phyloP scores from a whole-genome alignment of 2,888 invertebrate species.

The Chironomus riparius region DNA sequence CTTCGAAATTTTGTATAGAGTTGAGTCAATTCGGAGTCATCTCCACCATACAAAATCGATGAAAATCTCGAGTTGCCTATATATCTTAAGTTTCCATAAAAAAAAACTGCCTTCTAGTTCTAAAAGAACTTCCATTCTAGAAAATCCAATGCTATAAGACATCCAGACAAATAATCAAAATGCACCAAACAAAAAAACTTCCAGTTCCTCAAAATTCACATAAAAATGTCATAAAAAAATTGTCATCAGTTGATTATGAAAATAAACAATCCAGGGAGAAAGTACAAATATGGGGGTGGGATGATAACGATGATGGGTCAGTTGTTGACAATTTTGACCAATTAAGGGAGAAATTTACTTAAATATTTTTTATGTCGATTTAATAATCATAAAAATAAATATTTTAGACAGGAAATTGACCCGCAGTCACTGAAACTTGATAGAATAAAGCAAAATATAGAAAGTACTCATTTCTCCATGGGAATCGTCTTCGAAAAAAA shows the following conservation, averaged over 20 bases:
- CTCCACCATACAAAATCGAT: too few species aligned
- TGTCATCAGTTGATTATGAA: not conserved
- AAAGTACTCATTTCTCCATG: not conserved
- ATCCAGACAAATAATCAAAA: too few species aligned
- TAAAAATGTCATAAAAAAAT: not conserved
- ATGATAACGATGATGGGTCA: not conserved
- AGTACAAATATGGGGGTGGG: not conserved
- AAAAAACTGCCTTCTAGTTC: too few species aligned
- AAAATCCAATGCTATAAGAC: too few species aligned
- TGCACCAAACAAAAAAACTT: too few species aligned
- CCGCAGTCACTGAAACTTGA: not conserved
- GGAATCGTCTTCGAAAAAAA: not conserved
- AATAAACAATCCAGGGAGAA: not conserved
- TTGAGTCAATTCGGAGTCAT: too few species aligned
- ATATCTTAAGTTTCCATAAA: too few species aligned
- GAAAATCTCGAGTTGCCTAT: too few species aligned
- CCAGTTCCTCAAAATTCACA: not conserved
- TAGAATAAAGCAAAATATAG: not conserved
- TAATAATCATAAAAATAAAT: too few species aligned
- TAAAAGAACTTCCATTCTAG: too few species aligned
- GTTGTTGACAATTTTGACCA: not conserved
- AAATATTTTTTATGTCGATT: not conserved
- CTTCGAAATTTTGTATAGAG: too few species aligned
- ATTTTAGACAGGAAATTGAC: not conserved
- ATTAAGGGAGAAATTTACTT: not conserved